phyloP scores from a whole-genome alignment of 2,888 invertebrate genomes.

The Teinopalpus imperialis region DNA sequence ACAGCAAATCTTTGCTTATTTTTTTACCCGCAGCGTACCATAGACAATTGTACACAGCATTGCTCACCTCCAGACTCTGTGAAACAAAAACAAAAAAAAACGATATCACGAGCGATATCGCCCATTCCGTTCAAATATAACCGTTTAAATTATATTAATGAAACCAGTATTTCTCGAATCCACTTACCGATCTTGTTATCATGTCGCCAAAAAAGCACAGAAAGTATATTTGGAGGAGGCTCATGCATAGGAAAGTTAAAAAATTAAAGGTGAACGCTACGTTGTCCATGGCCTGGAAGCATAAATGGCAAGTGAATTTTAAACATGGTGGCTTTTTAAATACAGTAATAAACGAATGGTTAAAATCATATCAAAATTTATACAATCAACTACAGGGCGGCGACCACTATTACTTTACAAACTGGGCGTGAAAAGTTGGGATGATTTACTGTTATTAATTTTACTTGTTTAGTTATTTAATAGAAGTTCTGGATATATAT shows the following conservation, averaged over 20 bases:
- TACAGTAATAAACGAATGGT: too few species aligned
- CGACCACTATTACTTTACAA: too few species aligned
- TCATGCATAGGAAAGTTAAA: constrained; percentile 48
- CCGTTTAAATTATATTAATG: constrained; percentile 5
- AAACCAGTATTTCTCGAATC: constrained; percentile 12
- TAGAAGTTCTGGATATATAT: too few species aligned
- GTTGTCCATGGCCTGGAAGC: constrained; percentile 46
- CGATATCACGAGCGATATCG: constrained; percentile 2
- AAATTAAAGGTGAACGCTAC: constrained; percentile 39
- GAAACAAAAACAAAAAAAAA: constrained; percentile 23
- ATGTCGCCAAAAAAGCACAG: constrained; percentile 53
- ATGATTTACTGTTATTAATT: too few species aligned
- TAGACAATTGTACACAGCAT: constrained; percentile 41
- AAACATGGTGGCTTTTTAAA: too few species aligned
- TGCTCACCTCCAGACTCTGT: constrained; percentile 44
- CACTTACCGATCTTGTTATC: constrained; percentile 47
- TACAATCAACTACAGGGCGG: too few species aligned
- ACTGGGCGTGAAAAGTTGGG: too few species aligned
- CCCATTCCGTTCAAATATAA: constrained; percentile 17
- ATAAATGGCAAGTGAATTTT: background rate
- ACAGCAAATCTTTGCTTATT: constrained; percentile 35
- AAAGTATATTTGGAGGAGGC: constrained; percentile 49
- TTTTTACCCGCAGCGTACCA: constrained; percentile 42
- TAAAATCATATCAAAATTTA: too few species aligned
- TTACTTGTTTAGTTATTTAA: too few species aligned